Base-by-base conservation (phyloP, 2,113 vertebrate species). In the Notothenia rossii region DNA sequence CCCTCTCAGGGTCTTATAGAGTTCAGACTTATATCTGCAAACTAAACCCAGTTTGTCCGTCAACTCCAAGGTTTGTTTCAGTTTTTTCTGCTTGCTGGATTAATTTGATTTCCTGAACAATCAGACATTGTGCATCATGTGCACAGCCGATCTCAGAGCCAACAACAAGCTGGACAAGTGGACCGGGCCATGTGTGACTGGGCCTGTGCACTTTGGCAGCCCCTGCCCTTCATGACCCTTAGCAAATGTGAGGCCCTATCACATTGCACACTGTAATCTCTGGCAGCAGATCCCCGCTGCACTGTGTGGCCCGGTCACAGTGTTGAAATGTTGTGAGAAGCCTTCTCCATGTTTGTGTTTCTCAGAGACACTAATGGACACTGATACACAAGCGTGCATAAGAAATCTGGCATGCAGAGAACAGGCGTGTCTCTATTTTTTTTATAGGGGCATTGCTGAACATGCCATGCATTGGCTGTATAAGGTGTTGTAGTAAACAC, bases 181-280 rank as follows among this genome's bases (percentile, higher is more conserved):
- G 33, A 69, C 48, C 4, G 46, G 48, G 20, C 58, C 33, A 6
- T 67, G 70, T 81, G 72, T 66, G 33, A 75, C 45, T 43, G 53
- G 67, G 45, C 67, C 17, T 11, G 51, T 45, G 67, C 65, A 53
- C 72, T 53, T 69, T 83, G 76, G 78, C 86, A 78, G 79, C 55
- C 66, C 77, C 69, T 85, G 84, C 70, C 82, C 90, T 82, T 73
- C 43, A 49, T 89, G 90, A 90, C 90, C 90, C 88, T 71, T n/a
- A 46, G 79, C 82, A 88, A 89, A 91, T 89, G 82, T 80, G 75
- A 83, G 76, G 87, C 68, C 84, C 84, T 92, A 88, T 94, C 91
- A 70, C 80, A 75, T 92, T 94, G 86, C 92, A 87, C 64, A 54
- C 67, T 80, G 81, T 86, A 82, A 90, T 90, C 84, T 81, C 87